Conservation (phyloP, 2,888 invertebrate species). For the Capitulum mitella region DNA sequence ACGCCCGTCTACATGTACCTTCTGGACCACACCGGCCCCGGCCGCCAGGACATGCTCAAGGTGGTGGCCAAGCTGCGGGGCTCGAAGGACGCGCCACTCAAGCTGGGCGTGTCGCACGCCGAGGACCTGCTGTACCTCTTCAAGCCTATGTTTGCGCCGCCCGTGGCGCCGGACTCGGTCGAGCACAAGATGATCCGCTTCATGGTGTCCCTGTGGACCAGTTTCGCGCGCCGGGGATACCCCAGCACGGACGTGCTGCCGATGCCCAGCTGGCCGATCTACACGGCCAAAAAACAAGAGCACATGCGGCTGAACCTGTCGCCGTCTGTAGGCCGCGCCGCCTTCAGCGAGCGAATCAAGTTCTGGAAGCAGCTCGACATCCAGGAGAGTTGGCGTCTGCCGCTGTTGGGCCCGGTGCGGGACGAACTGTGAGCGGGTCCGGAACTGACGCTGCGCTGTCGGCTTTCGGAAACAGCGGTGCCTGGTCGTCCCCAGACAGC, state of each 20-base stretch:
- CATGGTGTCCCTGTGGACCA: background rate
- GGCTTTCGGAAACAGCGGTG: too few species aligned
- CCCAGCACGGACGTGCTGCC: background rate
- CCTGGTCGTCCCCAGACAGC: too few species aligned
- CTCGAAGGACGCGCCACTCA: background rate
- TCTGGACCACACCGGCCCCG: background rate
- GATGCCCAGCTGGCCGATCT: slow-evolving; percentile 20
- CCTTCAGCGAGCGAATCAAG: background rate
- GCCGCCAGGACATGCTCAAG: background rate
- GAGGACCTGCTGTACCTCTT: background rate
- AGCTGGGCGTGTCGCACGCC: background rate
- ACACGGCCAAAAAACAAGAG: background rate
- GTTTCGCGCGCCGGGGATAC: background rate
- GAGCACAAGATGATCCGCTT: background rate
- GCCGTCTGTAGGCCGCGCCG: background rate
- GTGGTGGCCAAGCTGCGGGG: background rate
- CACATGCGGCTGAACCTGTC: slow-evolving; percentile 7
- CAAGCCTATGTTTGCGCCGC: background rate
- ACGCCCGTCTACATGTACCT: slow-evolving; percentile 32
- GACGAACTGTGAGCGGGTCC: background rate
- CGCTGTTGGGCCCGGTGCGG: background rate
- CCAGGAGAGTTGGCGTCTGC: background rate
- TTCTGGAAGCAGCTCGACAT: background rate
- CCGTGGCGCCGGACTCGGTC: background rate
- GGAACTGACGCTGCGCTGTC: too few species aligned